phyloP scores from a whole-genome alignment of 2,113 vertebrate genomes.

The Ceuthmochares aereus region DNA sequence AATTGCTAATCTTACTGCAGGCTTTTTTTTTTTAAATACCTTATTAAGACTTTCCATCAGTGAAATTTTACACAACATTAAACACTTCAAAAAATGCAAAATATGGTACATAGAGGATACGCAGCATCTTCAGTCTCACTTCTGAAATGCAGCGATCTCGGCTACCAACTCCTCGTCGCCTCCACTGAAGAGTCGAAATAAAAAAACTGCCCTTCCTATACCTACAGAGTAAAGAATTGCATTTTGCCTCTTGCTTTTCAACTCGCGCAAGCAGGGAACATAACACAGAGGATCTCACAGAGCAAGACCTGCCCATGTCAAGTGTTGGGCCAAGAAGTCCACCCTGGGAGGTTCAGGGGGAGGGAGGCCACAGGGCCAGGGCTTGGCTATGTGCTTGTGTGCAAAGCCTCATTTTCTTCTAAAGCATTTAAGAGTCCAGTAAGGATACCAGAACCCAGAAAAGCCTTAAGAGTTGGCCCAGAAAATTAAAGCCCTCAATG shows the following conservation, averaged over 20 bases:
- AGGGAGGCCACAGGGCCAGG: not conserved
- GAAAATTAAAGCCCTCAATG: slow-evolving; percentile 1
- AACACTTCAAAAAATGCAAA: slow-evolving; percentile 58
- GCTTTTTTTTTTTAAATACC: slow-evolving; percentile 51
- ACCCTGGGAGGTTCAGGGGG: not conserved
- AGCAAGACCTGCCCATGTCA: not conserved
- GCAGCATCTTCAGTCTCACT: not conserved
- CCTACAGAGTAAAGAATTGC: not conserved
- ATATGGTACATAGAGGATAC: not conserved
- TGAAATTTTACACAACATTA: slow-evolving; percentile 62
- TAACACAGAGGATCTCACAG: not conserved
- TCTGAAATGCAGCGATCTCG: not conserved
- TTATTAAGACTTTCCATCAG: slow-evolving; percentile 53
- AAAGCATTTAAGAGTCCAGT: not conserved
- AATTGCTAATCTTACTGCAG: slow-evolving; percentile 74
- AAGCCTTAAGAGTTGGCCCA: not conserved
- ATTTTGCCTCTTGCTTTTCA: not conserved
- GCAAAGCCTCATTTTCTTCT: not conserved
- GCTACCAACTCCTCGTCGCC: not conserved
- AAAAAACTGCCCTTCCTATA: not conserved
- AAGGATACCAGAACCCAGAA: not conserved
- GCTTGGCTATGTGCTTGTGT: not conserved
- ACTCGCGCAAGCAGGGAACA: not conserved
- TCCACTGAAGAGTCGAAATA: not conserved
- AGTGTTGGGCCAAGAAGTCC: not conserved